These are phyloP conservation scores for Yponomeuta sedellus DNA, from an alignment of 2,888 invertebrate species.

Conservation along the genomic window DNA sequence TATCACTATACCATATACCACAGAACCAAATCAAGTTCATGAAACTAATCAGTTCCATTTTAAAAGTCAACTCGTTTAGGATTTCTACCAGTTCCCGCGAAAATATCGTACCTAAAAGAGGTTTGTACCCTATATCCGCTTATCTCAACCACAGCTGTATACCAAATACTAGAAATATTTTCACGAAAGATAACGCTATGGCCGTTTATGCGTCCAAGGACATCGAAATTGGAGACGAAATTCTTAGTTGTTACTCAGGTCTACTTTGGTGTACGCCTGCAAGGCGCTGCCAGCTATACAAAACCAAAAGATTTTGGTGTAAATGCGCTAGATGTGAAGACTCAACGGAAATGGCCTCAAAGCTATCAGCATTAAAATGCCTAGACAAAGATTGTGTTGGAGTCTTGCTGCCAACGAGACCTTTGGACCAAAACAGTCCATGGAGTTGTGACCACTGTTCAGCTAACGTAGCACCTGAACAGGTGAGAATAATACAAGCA, in stretches of 20 bases:
- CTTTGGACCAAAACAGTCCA: constrained; percentile 54
- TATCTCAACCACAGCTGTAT: constrained; percentile 82
- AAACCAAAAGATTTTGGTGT: constrained; percentile 81
- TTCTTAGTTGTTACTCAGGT: constrained; percentile 80
- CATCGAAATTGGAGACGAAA: constrained; percentile 77
- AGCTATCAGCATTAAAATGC: constrained; percentile 72
- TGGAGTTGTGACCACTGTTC: constrained; percentile 78
- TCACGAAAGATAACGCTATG: constrained; percentile 72
- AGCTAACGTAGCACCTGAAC: constrained; percentile 43
- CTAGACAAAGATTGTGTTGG: constrained; percentile 69
- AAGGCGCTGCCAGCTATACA: constrained; percentile 76
- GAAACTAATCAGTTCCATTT: constrained; percentile 64
- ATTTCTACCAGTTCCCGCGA: constrained; percentile 45
- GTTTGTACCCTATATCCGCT: constrained; percentile 79
- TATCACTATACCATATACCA: constrained; percentile 54
- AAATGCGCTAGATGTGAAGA: constrained; percentile 79
- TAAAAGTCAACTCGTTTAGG: constrained; percentile 82
- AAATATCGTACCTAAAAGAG: constrained; percentile 67
- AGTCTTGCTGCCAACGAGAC: constrained; percentile 67
- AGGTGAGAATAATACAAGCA: constrained; percentile 62
- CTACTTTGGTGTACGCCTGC: constrained; percentile 81
- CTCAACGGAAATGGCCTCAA: constrained; percentile 77
- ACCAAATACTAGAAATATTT: constrained; percentile 81
- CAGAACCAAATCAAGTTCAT: constrained; percentile 72
- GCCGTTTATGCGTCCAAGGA: constrained; percentile 74